Base-by-base conservation (phyloP, 2,797 vertebrate genomes). In the Huso huso region DNA sequence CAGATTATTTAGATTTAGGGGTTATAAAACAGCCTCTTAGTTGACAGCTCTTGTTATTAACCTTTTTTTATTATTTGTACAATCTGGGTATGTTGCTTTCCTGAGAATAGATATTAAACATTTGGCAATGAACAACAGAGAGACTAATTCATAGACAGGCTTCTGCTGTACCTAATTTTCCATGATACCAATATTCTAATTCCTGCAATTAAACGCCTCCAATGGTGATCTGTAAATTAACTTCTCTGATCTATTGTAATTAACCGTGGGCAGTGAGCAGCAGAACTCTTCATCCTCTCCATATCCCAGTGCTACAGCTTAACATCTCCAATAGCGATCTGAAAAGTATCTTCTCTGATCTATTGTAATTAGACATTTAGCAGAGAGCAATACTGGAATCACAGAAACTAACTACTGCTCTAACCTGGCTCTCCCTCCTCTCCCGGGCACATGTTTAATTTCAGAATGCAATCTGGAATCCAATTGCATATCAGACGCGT, bases 221-320 rank as follows among this genome's bases (percentile, higher is more conserved):
- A n/a, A 13, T 58, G 10, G 55, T 58, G 55, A 58, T 58, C 55
- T 58, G 55, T 13, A 58, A 58, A 58, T 58, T 9, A 58, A 58
- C 55, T n/a, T 7, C 55, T 58, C 4, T 10, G 55, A 58, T 58
- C 11, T 58, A 11, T n/a, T 12, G 55, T 58, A 58, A 58, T 58
- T 58, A 58, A 58, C 55, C 2, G 12, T 58, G 12, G 55, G 55
- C 55, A 58, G 12, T 11, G 12, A 58, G 55, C 55, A 58, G 6
- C 12, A 58, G 11, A 11, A 7, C 12, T 11, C 12, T n/a, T 7
- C 12, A 10, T 11, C 55, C 1, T 13, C 55, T 58, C 12, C 1
- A 11, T 13, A 58, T 13, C 10, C 2, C 55, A 58, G 55, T n/a
- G 10, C 10, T 13, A 12, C 12, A n/a, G 13, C 12, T 58, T 8